phyloP scores from a whole-genome alignment of 1,140 invertebrate species.

The Lordiphosa clarofinis region DNA sequence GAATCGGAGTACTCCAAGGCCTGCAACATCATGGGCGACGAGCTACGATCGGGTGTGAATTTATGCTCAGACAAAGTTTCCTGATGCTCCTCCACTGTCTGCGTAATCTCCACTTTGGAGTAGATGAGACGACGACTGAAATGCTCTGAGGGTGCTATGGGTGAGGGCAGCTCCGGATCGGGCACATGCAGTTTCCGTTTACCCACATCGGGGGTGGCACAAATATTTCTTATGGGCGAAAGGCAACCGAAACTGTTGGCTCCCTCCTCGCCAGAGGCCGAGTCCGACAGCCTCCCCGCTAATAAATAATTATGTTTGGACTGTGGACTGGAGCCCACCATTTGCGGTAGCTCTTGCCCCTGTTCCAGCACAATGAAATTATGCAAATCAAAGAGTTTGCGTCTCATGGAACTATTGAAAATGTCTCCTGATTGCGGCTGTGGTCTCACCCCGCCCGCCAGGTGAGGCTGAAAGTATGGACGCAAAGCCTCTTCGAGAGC shows the following conservation, averaged over 20 bases:
- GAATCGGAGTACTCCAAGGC: constrained; percentile 48
- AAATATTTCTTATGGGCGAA: constrained; percentile 66
- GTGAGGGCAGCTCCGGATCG: constrained; percentile 58
- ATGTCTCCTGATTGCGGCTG: constrained; percentile 23
- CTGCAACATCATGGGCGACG: constrained; percentile 47
- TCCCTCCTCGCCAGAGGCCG: constrained; percentile 43
- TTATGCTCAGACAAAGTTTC: constrained; percentile 43
- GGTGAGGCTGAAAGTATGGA: constrained; percentile 80
- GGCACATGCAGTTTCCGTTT: constrained; percentile 44
- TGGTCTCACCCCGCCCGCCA: constrained; percentile 36
- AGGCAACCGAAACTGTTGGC: constrained; percentile 68
- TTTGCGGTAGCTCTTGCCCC: constrained; percentile 35
- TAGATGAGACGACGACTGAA: constrained; percentile 35
- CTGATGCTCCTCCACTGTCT: constrained; percentile 20
- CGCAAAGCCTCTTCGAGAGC: constrained; percentile 81
- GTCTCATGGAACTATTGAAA: constrained; percentile 66
- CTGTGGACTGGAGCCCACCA: constrained; percentile 67
- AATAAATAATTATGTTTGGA: constrained; percentile 51
- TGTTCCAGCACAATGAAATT: constrained; percentile 55
- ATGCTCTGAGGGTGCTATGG: constrained; percentile 59
- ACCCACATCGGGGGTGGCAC: constrained; percentile 53
- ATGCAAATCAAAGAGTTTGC: constrained; percentile 71
- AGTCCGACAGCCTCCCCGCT: constrained; percentile 65
- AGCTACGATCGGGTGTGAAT: constrained; percentile 71
- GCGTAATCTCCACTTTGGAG: constrained; percentile 25